Conservation (phyloP, 1,140 invertebrate species). For the Dendroctonus valens region DNA sequence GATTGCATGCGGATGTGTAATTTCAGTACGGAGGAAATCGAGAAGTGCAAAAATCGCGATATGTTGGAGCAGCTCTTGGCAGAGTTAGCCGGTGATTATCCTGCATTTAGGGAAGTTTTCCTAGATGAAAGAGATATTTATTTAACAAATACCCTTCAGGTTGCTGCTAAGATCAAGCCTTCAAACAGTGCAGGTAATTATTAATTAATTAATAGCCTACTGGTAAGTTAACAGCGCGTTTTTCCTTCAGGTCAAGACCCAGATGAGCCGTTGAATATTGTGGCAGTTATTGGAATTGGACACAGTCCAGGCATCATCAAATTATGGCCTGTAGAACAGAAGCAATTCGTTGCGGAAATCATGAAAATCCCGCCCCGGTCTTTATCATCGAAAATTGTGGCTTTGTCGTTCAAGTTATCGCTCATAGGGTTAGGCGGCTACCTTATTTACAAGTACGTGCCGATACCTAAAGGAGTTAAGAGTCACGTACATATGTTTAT, state of each 20-base stretch:
- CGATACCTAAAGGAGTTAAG: conserved; percentile 42
- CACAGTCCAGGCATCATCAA: conserved; percentile 84
- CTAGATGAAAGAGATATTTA: conserved; percentile 90
- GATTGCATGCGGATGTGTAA: no score
- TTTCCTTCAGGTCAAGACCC: conserved; percentile 22
- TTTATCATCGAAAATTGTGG: conserved; percentile 53
- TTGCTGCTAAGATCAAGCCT: conserved; percentile 59
- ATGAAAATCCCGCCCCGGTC: conserved; percentile 58
- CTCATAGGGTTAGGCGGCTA: conserved; percentile 55
- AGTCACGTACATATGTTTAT: conserved; percentile 34
- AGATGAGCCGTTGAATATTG: conserved; percentile 61
- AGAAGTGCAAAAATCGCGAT: conserved; percentile 89
- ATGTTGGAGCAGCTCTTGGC: conserved; percentile 86
- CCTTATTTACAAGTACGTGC: conserved; percentile 53
- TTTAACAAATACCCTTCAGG: conserved; percentile 83
- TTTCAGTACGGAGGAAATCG: conserved; percentile 84
- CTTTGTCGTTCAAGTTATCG: conserved; percentile 52
- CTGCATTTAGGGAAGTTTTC: conserved; percentile 86
- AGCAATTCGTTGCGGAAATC: conserved; percentile 61
- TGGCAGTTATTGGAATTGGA: conserved; percentile 95
- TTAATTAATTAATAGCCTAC: neutral
- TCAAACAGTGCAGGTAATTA: neutral
- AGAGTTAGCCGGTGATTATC: conserved; percentile 89
- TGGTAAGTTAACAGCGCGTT: neutral
- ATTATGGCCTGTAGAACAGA: conserved; percentile 77